phyloP scores from a whole-genome alignment of 2,113 vertebrate species.

The Otus sunia region DNA sequence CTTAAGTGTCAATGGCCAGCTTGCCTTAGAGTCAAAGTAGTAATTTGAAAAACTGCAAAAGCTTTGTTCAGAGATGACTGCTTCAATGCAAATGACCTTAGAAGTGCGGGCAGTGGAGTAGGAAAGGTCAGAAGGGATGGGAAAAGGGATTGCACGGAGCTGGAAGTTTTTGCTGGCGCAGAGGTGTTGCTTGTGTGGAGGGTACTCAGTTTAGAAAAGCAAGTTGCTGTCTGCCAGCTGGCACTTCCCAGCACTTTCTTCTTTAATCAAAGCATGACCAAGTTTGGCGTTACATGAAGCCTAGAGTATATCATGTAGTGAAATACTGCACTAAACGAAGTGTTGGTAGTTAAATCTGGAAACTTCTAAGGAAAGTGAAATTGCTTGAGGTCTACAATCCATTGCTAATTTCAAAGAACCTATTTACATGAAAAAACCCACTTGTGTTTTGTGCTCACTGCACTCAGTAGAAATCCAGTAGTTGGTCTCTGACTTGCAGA shows the following conservation, averaged over 20 bases:
- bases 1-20: rapidly evolving
- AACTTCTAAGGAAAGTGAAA: background rate
- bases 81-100: background rate
- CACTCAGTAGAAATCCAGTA: background rate
- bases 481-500: background rate
- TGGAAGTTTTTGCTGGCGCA: background rate
- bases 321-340: background rate
- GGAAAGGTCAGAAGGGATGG: background rate
- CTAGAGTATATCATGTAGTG: background rate
- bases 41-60: background rate
- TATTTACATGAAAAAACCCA: background rate
- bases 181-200: background rate
- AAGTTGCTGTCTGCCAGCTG: background rate
- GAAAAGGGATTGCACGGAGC: background rate
- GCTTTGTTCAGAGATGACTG: background rate
- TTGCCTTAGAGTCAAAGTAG: background rate
- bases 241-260: background rate
- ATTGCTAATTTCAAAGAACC: background rate
- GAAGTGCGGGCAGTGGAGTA: background rate
- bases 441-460: background rate
- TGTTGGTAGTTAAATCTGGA: background rate
- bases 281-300: background rate
- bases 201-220: background rate
- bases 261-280: background rate
- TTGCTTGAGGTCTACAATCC: background rate